Base-by-base conservation (phyloP, 2,113 vertebrate genomes). In the Stomatorhinus ivindoensis region DNA sequence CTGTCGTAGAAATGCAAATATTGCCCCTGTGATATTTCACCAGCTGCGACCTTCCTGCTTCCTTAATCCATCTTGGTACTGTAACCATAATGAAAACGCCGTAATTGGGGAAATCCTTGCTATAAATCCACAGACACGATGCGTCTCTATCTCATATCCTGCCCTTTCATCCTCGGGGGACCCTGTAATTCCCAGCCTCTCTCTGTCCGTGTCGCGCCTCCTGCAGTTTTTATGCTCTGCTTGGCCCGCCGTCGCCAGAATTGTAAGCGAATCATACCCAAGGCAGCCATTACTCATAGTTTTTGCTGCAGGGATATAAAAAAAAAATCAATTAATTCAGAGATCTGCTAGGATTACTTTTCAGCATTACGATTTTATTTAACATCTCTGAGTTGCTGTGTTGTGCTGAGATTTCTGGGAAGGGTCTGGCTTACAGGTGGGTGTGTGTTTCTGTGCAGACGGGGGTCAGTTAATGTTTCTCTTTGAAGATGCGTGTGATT, bases 231-330 rank as follows among this genome's bases (percentile, higher is more conserved):
- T 51, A 31, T 7, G 27, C 48, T 21, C 76, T n/a, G 50, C 50
- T 65, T 47, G 42, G 24, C 42, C 13, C 42, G 21, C 55, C 55
- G 24, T 88, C 55, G 46, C 87, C 61, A 47, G 61, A 24, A 42
- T 89, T 53, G 80, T 89, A 51, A 89, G 80, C 80, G 50, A 89
- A 83, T 69, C 31, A 53, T 83, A 47, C 80, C 80, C 76, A 55
- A 6, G 35, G 50, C 42, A 53, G 31, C 61, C 88, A 89, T 89
- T 83, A 82, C n/a, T 53, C 48, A 42, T 83, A 39, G 35, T 82
- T 27, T 39, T 51, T 44, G 39, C 58, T 48, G 87, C 44, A 10
- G 87, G 46, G 61, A 11, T 73, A 48, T 48, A 65, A 65, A 82
- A 27, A 82, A 27, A 82, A 69, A 89, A 24, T 83, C 73, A 89